Conservation (phyloP, 2,797 vertebrate genomes). For the Chelon labrosus region DNA sequence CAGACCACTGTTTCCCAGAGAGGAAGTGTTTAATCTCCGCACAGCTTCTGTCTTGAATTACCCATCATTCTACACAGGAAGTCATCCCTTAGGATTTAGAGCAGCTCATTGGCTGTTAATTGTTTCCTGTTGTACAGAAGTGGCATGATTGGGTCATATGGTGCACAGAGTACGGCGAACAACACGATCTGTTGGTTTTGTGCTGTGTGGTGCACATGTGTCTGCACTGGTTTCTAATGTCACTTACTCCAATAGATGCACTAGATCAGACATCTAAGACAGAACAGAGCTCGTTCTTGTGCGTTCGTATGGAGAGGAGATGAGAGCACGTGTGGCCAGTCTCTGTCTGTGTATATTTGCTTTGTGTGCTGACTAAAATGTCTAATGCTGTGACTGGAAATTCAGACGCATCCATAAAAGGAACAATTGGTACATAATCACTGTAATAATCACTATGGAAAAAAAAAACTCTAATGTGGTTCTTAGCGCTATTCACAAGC, state of each 20-base stretch:
- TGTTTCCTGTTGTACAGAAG: slow-evolving; percentile 81
- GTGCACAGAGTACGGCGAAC: slow-evolving; percentile 57
- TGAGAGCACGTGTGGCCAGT: slow-evolving; percentile 5
- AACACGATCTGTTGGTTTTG: slow-evolving; percentile 43
- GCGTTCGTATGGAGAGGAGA: not conserved
- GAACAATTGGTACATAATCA: slow-evolving; percentile 70
- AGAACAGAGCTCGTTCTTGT: not conserved
- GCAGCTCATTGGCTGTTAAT: slow-evolving; percentile 82
- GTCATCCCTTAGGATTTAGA: slow-evolving; percentile 79
- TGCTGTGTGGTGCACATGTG: slow-evolving; percentile 37
- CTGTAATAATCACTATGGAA: slow-evolving; percentile 70
- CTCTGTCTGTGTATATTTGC: slow-evolving; percentile 41
- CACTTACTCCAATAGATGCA: slow-evolving; percentile 11
- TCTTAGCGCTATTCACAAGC: slow-evolving; percentile 57
- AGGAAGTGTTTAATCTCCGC: slow-evolving; percentile 80
- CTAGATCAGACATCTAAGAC: slow-evolving; percentile 15
- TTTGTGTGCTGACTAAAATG: slow-evolving; percentile 52
- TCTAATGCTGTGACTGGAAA: slow-evolving; percentile 50
- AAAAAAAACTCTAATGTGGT: slow-evolving; percentile 58
- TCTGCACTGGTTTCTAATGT: slow-evolving; percentile 26
- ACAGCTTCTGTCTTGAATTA: slow-evolving; percentile 81
- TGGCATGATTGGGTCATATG: slow-evolving; percentile 73
- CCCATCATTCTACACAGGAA: slow-evolving; percentile 83
- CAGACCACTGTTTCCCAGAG: slow-evolving; percentile 60
- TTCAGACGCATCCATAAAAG: slow-evolving; percentile 57